Percentiles rank a stretch among this genome's conserved stretches.
Evolutionary conservation across 2,113 vertebrate species (phyloP).

Genomic region (Ceyx cyanopectus): DNA sequence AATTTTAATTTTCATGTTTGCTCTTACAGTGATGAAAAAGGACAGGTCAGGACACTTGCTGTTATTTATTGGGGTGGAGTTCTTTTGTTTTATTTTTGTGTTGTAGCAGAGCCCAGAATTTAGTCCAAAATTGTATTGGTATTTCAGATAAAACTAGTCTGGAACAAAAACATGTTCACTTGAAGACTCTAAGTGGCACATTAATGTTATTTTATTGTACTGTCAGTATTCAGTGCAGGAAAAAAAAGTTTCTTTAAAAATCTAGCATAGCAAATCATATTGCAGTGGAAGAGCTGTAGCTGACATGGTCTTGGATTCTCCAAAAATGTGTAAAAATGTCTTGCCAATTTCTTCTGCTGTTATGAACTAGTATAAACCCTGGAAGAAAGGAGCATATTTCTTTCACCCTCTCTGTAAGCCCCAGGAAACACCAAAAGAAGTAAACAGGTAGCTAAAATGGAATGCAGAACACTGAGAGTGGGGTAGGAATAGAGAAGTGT

Average conservation of each 20-base stretch:
- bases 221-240: neutral
- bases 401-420: neutral
- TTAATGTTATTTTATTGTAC: neutral
- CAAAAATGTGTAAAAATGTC: neutral
- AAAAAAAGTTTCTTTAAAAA: neutral
- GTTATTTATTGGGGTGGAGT: neutral
- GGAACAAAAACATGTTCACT: neutral
- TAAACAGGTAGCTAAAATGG: neutral
- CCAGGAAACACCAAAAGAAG: neutral
- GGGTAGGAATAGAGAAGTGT: neutral
- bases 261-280: neutral
- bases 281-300: neutral
- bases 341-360: neutral
- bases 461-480: neutral
- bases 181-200: neutral
- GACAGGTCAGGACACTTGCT: neutral
- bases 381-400: neutral
- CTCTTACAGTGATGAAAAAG: neutral
- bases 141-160: neutral
- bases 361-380: neutral
- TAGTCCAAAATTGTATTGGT: neutral
- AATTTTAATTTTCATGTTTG: neutral
- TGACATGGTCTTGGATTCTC: neutral
- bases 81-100: neutral
- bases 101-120: neutral